Evolutionary conservation across 2,113 vertebrate species (phyloP).

Genomic region (Marmota flaviventris): DNA sequence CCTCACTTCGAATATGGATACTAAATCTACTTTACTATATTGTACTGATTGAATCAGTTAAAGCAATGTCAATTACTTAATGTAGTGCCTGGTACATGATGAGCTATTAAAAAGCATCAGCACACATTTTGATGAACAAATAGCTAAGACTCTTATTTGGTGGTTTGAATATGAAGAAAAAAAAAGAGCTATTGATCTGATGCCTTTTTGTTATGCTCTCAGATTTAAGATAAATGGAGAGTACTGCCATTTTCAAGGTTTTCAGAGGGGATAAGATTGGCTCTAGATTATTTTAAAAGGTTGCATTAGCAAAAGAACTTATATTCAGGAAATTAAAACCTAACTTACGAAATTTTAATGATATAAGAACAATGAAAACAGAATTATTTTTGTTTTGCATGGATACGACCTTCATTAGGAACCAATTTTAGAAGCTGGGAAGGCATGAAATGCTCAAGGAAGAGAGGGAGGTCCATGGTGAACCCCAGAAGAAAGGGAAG

Average conservation of each 20-base stretch:
- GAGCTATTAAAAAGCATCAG: background rate
- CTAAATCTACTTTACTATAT: background rate
- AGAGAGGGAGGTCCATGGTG: background rate
- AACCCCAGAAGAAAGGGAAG: background rate
- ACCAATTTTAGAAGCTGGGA: slow-evolving; percentile 11
- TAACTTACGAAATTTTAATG: slow-evolving; percentile 39
- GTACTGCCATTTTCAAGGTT: background rate
- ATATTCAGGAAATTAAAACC: slow-evolving; percentile 27
- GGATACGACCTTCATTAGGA: background rate
- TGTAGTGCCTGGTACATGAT: background rate
- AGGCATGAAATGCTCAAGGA: slow-evolving; percentile 9
- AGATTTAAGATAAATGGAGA: background rate
- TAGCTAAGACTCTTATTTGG: background rate
- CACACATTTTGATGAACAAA: background rate
- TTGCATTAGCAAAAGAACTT: background rate
- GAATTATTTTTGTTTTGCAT: slow-evolving; percentile 26
- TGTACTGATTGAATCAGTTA: background rate
- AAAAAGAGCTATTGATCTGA: background rate
- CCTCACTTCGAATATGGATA: background rate
- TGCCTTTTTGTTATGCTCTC: background rate
- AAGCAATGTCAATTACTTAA: background rate
- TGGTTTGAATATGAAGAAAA: background rate
- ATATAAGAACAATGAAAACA: background rate
- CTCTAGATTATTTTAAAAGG: background rate
- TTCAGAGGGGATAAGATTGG: background rate